phyloP scores from a whole-genome alignment of 2,888 invertebrate species.

The Cryptocheilus praepositus region DNA sequence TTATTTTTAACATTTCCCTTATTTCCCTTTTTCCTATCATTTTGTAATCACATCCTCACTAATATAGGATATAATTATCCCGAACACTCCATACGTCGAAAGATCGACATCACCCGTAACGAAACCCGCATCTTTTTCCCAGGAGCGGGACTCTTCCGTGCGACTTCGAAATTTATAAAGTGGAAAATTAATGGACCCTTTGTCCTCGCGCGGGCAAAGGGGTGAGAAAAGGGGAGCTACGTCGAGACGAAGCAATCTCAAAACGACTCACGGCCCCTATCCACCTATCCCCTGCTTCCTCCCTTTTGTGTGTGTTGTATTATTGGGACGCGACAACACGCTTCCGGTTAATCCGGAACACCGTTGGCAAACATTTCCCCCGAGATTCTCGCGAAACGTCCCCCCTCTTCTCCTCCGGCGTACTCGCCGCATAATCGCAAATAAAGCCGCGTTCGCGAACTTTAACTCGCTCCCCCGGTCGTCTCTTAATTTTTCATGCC shows the following conservation, averaged over 20 bases:
- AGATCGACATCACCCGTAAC: no score
- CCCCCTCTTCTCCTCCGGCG: not conserved
- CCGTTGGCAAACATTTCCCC: constrained; percentile 19
- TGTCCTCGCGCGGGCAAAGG: no score
- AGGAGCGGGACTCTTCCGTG: no score
- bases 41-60: no score
- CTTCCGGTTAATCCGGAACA: constrained; percentile 36
- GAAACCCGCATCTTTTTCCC: no score
- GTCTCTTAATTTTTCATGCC: constrained; percentile 33
- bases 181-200: no score
- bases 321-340: constrained; percentile 16
- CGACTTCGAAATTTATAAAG: no score
- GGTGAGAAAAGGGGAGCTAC: not conserved
- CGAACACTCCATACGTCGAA: no score
- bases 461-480: constrained; percentile 8
- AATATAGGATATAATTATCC: no score
- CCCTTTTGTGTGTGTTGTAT: constrained; percentile 8
- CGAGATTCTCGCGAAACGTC: constrained; percentile 5
- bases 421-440: constrained; percentile 20
- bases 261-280: not conserved
- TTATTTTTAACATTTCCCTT: no score
- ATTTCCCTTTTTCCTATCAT: no score
- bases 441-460: constrained; percentile 21
- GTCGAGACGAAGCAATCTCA: not conserved
- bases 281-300: constrained; percentile 11